Percentiles rank a stretch among this genome's conserved stretches.
phyloP scores from a whole-genome alignment of 2,888 invertebrate genomes.

The Melieria picta region DNA sequence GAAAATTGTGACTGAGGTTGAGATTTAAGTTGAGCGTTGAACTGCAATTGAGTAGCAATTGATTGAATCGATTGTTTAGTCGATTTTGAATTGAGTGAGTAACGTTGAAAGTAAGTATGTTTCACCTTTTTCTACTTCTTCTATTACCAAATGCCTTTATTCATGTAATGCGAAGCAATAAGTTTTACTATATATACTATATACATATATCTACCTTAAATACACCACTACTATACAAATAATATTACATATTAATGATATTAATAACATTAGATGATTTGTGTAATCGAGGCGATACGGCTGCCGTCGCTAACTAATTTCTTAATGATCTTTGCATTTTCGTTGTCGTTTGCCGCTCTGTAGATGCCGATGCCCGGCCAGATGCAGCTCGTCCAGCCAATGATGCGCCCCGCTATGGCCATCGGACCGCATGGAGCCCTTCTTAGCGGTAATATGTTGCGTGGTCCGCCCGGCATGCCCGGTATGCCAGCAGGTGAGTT shows the following conservation, averaged over 20 bases:
- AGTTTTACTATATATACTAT: conserved; percentile 37
- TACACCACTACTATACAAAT: conserved; percentile 43
- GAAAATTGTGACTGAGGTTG: conserved; percentile 17
- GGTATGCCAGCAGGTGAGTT: conserved; percentile 65
- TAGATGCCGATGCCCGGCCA: conserved; percentile 60
- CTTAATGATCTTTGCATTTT: conserved; percentile 41
- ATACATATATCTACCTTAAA: conserved; percentile 29
- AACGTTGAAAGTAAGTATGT: conserved; percentile 57
- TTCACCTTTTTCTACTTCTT: conserved; percentile 47
- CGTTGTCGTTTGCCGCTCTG: conserved; percentile 33
- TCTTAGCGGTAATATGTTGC: conserved; percentile 63
- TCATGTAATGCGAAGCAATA: conserved; percentile 61
- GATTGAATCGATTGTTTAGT: conserved; percentile 6
- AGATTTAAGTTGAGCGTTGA: conserved; percentile 4
- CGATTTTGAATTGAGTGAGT: conserved; percentile 19
- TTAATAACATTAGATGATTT: conserved; percentile 40
- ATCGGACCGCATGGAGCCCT: conserved; percentile 62
- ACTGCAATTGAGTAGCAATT: conserved; percentile 32
- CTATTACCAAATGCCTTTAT: conserved; percentile 46
- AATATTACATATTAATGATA: conserved; percentile 30
- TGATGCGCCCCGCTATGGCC: conserved; percentile 64
- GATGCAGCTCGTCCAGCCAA: conserved; percentile 65
- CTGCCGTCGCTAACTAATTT: conserved; percentile 16
- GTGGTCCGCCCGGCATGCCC: conserved; percentile 57
- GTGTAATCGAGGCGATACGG: conserved; percentile 35